Base-by-base conservation (phyloP, 2,797 vertebrate species). In the Hybognathus amarus region DNA sequence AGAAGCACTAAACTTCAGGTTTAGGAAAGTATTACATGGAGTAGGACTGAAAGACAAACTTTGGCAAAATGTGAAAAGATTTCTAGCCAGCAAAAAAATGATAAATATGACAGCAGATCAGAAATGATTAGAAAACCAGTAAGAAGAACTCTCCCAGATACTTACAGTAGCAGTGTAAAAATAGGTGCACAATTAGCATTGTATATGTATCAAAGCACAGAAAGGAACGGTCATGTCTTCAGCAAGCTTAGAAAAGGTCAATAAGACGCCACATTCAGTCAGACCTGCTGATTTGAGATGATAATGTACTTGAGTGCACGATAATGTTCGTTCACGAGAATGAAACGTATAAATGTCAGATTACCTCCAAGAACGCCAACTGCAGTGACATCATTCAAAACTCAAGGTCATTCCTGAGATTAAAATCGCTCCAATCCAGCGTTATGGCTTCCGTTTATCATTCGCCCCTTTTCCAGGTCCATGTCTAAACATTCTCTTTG, bases 111-210 rank as follows among this genome's bases (percentile, higher is more conserved):
- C 71, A 67, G 40, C 40, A 73, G 38, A 83, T 59, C 45, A 22
- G 27, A 61, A 80, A 61, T 30, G 0, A 68, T 38, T 18, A 45
- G 67, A 59, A 40, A 47, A 71, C 66, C 27, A 75, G 50, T 17
- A 56, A 75, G 52, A 74, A n/a, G n/a, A n/a, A n/a, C n/a, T 94
- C 90, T 93, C 93, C 93, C 93, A 66, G 93, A 95, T 95, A 95
- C 74, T 77, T 70, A 70, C 56, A 63, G 75, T 77, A 73, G 70
- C 50, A 47, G 45, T 81, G 71, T 33, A 79, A 80, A 86, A 77
- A 80, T 76, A 84, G 47, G 61, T 75, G 68, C 33, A 75, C 56
- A 73, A 77, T 75, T 80, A 80, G 67, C 83, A 68, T 84, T 40
- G 42, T 79, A 85, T 78, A 78, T 7, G 75, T 80, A 86, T 73